Percentiles rank a stretch among this genome's conserved stretches.
Evolutionary conservation across 2,113 vertebrate species (phyloP).

Genomic region (human): GRCh38 chr6:12531001-12531500

Average conservation of each 20-base stretch:
- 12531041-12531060: neutral
- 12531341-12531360: neutral
- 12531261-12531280: neutral
- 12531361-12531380: neutral
- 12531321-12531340: neutral
- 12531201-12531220: neutral
- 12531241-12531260: neutral
- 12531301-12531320: neutral
- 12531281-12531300: neutral
- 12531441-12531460: neutral
- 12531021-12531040: neutral
- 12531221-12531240: neutral
- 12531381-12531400: neutral
- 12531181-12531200: neutral
- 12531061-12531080: neutral
- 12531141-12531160: neutral
- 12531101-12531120: neutral
- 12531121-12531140: neutral
- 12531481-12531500: neutral
- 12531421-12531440: neutral
- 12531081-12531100: neutral
- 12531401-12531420: neutral
- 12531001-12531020: neutral
- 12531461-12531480: neutral
- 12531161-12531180: neutral